Base-by-base conservation (phyloP, 2,888 invertebrate species). In the Hirudinaria manillensis region DNA sequence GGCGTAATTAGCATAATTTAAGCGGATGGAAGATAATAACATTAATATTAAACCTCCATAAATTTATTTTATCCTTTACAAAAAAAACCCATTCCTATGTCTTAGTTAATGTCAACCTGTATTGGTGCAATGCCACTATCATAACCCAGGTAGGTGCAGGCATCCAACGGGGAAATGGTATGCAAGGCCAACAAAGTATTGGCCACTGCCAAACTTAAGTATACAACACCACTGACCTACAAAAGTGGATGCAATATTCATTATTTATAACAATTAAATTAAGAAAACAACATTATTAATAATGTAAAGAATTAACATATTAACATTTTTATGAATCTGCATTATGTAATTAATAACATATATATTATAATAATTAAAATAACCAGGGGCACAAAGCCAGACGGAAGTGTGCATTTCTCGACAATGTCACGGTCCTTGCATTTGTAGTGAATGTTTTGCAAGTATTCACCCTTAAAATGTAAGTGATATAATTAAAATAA, bases 131-230 rank as follows among this genome's bases (percentile, higher is more conserved):
- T 83, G 24, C 87, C 87, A 79, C 85, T 87, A 80, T 88, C 88
- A 21, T 85, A 80, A n/a, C 88, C 88, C 78, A 87, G 82, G 81
- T 88, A 88, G 0, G 87, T 88, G 79, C 87, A 87, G 68, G 86
- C 84, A 77, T 87, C 86, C 13, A 88, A 80, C 2, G 87, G 87
- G 27, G 86, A 84, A 72, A 83, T 81, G 4, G 82, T 81, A 79
- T 86, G 85, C 66, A 88, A 84, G 0, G 83, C 80, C 29, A 87
- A 80, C 67, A 88, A 80, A 29, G 81, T 82, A 76, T 77, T 7
- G 81, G 78, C 73, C 55, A 76, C 70, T 29, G 51, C 45, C n/a
- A 61, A 56, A 38, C 76, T 76, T 36, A 76, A 55, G 55, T 74
- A 76, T 34, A 76, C 74, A 27, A 76, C 74, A 3, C 76, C 76